Base-by-base conservation (phyloP, 2,113 vertebrate genomes). In the Chionomys nivalis region DNA sequence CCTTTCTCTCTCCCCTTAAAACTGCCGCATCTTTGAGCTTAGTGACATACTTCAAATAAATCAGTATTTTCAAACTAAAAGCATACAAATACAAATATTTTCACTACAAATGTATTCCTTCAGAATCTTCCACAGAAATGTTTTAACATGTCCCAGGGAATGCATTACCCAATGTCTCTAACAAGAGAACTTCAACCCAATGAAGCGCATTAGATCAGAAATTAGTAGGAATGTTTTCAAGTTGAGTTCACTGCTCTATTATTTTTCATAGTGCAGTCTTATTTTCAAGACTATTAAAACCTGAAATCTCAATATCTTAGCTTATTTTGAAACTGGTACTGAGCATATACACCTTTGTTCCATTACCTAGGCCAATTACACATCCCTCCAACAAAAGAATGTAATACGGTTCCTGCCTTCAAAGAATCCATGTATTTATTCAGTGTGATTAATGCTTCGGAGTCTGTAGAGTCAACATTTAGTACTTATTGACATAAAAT, bases 211-310 rank as follows among this genome's bases (percentile, higher is more conserved):
- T 63, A 89, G 42, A 89, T 17, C 13, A 93, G 6, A 87, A 55
- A 95, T 78, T 63, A 63, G 13, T 19, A 97, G 90, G 17, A 92
- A 73, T 55, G 8, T 78, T 63, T 79, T 39, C 77, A 87, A 91
- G 79, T 42, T 82, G 79, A 82, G 39, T 7, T 82, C 52, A 82
- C 70, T 26, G 28, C 47, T 36, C 76, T 78, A 49, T 9, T 55
- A 55, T n/a, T 81, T 81, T 81, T 55, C 90, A 93, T 6, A 63
- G 8, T 63, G 9, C 17, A 58, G 75, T 42, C 21, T 66, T 86
- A 39, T 49, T 93, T 87, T 76, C 42, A 47, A 89, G 90, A 16
- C 63, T 87, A 81, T 31, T n/a, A 93, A 55, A 85, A 66, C 26
- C 24, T 17, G 3, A 47, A 55, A 72, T 93, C 52, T 90, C 82